Base-by-base conservation (phyloP, 2,888 invertebrate species). In the Rotaria magnacalcarata region DNA sequence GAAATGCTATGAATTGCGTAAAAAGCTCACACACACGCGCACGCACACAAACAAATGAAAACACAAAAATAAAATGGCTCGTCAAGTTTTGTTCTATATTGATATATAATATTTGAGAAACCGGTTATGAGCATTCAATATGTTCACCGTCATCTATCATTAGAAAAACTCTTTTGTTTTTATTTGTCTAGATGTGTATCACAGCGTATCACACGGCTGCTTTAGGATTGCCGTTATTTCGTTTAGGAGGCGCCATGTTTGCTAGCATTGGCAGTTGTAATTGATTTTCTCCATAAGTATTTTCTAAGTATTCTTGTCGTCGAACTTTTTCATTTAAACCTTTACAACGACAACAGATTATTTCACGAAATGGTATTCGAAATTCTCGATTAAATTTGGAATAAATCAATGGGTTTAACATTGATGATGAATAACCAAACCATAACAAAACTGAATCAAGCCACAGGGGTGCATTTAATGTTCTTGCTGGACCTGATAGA, bases 391-490 rank as follows among this genome's bases (percentile, higher is more conserved):
- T 97, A 88, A 96, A 93, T 41, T 96, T 96, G 10, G 96, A 97
- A 91, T 97, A 97, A 89, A 97, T 97, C 88, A 97, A 95, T 5
- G 97, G 97, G 91, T 97, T 97, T 88, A 97, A 93, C 89, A 96
- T 93, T 89, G 96, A 96, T 92, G 97, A 97, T 89, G 96, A 94
- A 91, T 96, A 97, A 88, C 97, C 97, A 84, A 91, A 88, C 91
- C 91, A 91, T 87, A 89, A 88, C 52, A 91, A 89, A 50, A 90
- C 88, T 84, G 89, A 88, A 85, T 87, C 88, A 14, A 91, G 87
- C 89, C 89, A 89, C 43, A 75, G 60, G 1, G 91, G 90, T 19
- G 14, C 80, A 80, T 80, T 47, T n/a, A 80, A 80, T 67, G 5
- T 19, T 41, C 41, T 34, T 6, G 67, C 6, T 34, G 67, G 16